These are phyloP conservation scores for Esox niger DNA, from an alignment of 2,113 vertebrate genomes.

Conservation along the genomic window DNA sequence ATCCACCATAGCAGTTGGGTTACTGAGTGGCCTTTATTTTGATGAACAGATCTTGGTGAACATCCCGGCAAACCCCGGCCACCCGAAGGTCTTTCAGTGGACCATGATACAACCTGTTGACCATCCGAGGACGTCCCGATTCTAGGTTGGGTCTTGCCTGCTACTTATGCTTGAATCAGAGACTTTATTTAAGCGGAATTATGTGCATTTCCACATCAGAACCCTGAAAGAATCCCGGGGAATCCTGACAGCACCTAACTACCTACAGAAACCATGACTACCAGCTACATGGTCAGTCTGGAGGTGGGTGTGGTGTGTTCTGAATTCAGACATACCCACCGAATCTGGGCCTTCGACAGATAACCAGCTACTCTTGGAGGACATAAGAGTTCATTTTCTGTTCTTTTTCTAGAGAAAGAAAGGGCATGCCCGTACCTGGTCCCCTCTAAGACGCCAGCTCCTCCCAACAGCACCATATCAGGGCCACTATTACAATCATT, in stretches of 20 bases:
- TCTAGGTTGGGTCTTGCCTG: not conserved
- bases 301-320: not conserved
- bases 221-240: not conserved
- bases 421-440: constrained; percentile 82
- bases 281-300: not conserved
- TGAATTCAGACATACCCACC: no score
- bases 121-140: no score
- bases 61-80: no score
- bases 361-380: not conserved
- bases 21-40: no score
- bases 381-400: not conserved
- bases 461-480: constrained; percentile 95
- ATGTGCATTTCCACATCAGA: not conserved
- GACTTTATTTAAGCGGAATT: not conserved
- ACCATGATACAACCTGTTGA: no score
- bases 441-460: constrained; percentile 83
- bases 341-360: not conserved
- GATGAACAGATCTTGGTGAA: not conserved
- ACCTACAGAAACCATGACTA: not conserved
- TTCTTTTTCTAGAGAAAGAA: constrained; percentile 50
- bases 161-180: not conserved
- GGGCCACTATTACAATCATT: constrained; percentile 91
- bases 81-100: no score
- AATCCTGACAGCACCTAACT: not conserved
- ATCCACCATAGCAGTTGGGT: no score